phyloP scores from a whole-genome alignment of 2,888 invertebrate genomes.

The Dendrolimus houi region DNA sequence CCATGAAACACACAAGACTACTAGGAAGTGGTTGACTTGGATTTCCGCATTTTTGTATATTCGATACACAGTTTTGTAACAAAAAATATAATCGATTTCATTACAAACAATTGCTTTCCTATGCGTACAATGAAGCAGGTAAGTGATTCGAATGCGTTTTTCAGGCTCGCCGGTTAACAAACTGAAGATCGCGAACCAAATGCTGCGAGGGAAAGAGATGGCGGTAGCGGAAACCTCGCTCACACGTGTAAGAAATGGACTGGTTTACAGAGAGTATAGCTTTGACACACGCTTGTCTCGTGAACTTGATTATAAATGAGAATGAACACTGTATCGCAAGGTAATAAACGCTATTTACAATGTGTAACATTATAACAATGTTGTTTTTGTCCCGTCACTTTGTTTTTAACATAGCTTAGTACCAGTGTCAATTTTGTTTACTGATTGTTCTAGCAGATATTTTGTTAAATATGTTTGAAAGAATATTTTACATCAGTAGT shows the following conservation, averaged over 20 bases:
- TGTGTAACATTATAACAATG: too few relatives aligned
- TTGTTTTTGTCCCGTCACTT: too few relatives aligned
- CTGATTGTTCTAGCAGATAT: too few relatives aligned
- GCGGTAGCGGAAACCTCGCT: constrained; percentile 86
- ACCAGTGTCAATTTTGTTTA: too few relatives aligned
- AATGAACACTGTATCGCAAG: constrained; percentile 16
- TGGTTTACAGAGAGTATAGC: constrained; percentile 46
- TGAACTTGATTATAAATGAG: constrained; percentile 29
- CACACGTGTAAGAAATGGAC: constrained; percentile 82
- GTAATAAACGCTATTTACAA: background rate
- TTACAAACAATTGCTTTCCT: background rate
- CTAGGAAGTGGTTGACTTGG: too few relatives aligned
- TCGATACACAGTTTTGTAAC: too few relatives aligned
- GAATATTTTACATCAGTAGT: too few relatives aligned
- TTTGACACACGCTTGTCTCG: constrained; percentile 49
- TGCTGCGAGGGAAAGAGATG: constrained; percentile 80
- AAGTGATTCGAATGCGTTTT: constrained; percentile 32
- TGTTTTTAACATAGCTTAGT: too few relatives aligned
- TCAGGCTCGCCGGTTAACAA: constrained; percentile 89
- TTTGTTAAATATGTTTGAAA: too few relatives aligned
- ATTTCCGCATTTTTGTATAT: too few relatives aligned
- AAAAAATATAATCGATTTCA: too few relatives aligned
- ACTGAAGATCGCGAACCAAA: constrained; percentile 87
- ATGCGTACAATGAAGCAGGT: constrained; percentile 40
- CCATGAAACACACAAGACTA: too few relatives aligned